A percentile compares a stretch with the other conserved stretches of the same genome.
Evolutionary conservation across 2,888 invertebrate genomes (phyloP).

Genomic region (Epistrophella euchroma): DNA sequence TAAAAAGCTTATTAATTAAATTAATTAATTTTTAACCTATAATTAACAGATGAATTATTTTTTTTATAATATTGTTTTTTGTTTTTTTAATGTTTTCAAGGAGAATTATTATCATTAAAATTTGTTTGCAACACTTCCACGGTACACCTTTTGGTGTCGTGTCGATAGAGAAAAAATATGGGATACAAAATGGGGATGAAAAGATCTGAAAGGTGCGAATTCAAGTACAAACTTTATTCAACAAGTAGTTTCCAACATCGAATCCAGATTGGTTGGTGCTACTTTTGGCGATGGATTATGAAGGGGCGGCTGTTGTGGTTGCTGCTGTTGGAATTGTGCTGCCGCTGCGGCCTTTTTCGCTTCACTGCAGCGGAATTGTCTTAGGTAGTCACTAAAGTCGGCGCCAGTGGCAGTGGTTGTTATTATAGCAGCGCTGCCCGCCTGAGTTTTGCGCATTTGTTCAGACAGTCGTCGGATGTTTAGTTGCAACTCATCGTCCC

Average conservation of each 20-base stretch:
- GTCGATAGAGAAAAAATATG: slow-evolving; percentile 10
- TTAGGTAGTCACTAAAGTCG: slow-evolving; percentile 78
- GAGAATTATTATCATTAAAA: slow-evolving; percentile 71
- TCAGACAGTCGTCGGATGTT: slow-evolving; percentile 83
- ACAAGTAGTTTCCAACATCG: slow-evolving; percentile 83
- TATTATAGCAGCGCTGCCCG: slow-evolving; percentile 72
- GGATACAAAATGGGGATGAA: slow-evolving; percentile 35
- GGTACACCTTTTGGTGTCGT: slow-evolving; percentile 26
- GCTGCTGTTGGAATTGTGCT: slow-evolving; percentile 59
- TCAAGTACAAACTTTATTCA: slow-evolving; percentile 68
- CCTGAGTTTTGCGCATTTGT: slow-evolving; percentile 79
- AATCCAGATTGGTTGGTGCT: slow-evolving; percentile 79
- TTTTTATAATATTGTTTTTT: slow-evolving; percentile 35
- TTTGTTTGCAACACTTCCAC: slow-evolving; percentile 71
- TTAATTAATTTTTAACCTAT: slow-evolving; percentile 73
- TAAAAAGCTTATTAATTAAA: slow-evolving; percentile 70
- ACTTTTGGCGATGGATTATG: slow-evolving; percentile 75
- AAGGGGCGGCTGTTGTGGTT: slow-evolving; percentile 39
- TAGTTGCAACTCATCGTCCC: slow-evolving; percentile 81
- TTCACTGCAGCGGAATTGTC: slow-evolving; percentile 78
- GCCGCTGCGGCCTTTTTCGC: slow-evolving; percentile 77
- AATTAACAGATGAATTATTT: slow-evolving; percentile 72
- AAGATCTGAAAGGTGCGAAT: slow-evolving; percentile 45
- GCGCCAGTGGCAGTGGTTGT: slow-evolving; percentile 77
- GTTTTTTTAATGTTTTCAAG: slow-evolving; percentile 70